A percentile compares a stretch with the other conserved stretches of the same genome.
phyloP scores from a whole-genome alignment of 2,888 invertebrate genomes.

The Amphipyra tragopoginis region DNA sequence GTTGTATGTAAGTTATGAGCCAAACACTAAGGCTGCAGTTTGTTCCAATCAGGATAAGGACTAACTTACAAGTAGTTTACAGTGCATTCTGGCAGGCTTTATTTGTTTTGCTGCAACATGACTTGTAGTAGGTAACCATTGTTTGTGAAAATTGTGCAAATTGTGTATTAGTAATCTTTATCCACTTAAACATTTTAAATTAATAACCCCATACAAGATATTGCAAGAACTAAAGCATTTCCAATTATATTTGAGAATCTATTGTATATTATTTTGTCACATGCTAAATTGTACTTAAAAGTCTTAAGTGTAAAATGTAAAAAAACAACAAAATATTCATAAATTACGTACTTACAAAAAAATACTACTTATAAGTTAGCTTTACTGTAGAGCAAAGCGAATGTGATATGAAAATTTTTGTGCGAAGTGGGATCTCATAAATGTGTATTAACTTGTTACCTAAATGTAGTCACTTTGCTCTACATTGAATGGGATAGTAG shows the following conservation, averaged over 20 bases:
- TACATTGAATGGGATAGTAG: slow-evolving; percentile 43
- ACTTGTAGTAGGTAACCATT: slow-evolving; percentile 41
- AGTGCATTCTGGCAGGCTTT: slow-evolving; percentile 20
- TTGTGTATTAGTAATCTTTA: slow-evolving; percentile 10
- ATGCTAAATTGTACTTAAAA: slow-evolving; percentile 2
- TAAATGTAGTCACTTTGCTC: slow-evolving; percentile 47
- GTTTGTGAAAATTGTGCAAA: slow-evolving; percentile 37
- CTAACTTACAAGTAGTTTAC: slow-evolving; percentile 21
- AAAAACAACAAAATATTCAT: not conserved
- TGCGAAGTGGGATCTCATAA: slow-evolving; percentile 40
- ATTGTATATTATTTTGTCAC: not conserved
- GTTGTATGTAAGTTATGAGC: slow-evolving; percentile 30
- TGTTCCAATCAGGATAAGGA: slow-evolving; percentile 10
- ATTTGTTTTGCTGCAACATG: slow-evolving; percentile 54
- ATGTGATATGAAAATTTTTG: slow-evolving; percentile 27
- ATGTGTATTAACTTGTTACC: slow-evolving; percentile 14
- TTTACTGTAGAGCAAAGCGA: slow-evolving; percentile 53
- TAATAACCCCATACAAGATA: not conserved
- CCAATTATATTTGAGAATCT: not conserved
- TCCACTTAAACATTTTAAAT: not conserved
- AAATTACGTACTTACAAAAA: not conserved
- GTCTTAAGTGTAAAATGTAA: slow-evolving; percentile 1
- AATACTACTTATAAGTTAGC: not conserved
- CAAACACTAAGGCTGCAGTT: slow-evolving; percentile 3
- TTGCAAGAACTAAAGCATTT: not conserved